A percentile compares a stretch with the other conserved stretches of the same genome.
phyloP scores from a whole-genome alignment of 2,113 vertebrate genomes.

The Upupa epops region DNA sequence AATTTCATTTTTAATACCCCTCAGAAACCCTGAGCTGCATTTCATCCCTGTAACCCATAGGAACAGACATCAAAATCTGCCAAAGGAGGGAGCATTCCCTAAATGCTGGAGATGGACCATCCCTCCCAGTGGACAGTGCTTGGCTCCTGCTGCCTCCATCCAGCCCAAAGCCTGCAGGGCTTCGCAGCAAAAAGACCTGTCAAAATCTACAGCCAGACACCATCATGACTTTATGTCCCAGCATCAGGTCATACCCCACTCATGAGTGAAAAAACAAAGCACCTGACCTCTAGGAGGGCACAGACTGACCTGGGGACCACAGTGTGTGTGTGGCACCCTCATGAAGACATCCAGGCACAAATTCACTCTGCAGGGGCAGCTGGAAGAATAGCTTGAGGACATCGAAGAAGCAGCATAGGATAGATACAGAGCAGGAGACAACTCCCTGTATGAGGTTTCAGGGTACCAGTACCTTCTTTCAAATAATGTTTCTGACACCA shows the following conservation, averaged over 20 bases:
- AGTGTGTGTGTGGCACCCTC: background rate
- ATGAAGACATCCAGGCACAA: background rate
- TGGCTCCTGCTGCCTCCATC: background rate
- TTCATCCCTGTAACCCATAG: background rate
- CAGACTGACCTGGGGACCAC: background rate
- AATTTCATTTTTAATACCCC: background rate
- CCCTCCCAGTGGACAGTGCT: background rate
- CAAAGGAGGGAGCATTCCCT: background rate
- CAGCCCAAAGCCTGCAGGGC: background rate
- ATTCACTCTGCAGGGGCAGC: background rate
- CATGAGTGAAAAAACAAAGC: accelerated
- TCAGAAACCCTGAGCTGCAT: background rate
- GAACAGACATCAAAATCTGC: background rate
- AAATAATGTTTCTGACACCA: background rate
- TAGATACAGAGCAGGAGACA: background rate
- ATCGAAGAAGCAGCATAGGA: background rate
- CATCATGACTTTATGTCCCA: accelerated
- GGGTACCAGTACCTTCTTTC: background rate
- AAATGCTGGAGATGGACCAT: accelerated
- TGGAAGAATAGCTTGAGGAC: background rate
- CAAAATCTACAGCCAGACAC: background rate
- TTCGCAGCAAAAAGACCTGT: background rate
- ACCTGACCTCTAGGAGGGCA: background rate
- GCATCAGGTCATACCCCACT: background rate
- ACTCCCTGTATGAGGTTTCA: background rate